Percentiles rank a stretch among this genome's conserved stretches.
Evolutionary conservation across 2,797 vertebrate species (phyloP).

Genomic region (Phylloscopus collybita): DNA sequence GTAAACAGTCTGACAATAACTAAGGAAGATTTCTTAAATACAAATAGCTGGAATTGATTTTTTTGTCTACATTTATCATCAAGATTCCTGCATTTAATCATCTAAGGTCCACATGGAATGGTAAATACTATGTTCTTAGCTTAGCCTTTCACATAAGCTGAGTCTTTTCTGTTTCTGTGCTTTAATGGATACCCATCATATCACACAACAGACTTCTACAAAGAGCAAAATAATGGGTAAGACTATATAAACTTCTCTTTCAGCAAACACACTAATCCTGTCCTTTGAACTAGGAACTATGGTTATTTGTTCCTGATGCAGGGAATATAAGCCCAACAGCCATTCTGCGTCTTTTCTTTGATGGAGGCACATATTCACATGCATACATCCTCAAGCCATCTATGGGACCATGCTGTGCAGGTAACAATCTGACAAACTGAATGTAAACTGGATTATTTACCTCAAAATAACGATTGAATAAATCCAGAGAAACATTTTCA

Average conservation of each 20-base stretch:
- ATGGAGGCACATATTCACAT: not conserved
- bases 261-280: not conserved
- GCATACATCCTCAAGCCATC: not conserved
- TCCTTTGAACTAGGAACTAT: not conserved
- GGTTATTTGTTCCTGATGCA: not conserved
- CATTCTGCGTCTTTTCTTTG: not conserved
- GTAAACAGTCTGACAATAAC: not conserved
- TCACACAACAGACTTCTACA: not conserved
- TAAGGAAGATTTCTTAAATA: not conserved
- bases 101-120: not conserved
- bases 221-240: not conserved
- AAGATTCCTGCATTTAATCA: not conserved
- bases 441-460: not conserved
- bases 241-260: not conserved
- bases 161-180: not conserved
- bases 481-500: not conserved
- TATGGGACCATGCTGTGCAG: fast-evolving
- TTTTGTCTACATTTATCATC: not conserved
- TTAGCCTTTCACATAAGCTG: not conserved
- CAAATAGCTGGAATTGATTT: not conserved
- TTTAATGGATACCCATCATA: not conserved
- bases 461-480: not conserved
- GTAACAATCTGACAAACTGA: not conserved
- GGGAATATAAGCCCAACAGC: not conserved
- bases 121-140: not conserved